phyloP scores from a whole-genome alignment of 2,113 vertebrate species.

The Tetraodon nigroviridis region DNA sequence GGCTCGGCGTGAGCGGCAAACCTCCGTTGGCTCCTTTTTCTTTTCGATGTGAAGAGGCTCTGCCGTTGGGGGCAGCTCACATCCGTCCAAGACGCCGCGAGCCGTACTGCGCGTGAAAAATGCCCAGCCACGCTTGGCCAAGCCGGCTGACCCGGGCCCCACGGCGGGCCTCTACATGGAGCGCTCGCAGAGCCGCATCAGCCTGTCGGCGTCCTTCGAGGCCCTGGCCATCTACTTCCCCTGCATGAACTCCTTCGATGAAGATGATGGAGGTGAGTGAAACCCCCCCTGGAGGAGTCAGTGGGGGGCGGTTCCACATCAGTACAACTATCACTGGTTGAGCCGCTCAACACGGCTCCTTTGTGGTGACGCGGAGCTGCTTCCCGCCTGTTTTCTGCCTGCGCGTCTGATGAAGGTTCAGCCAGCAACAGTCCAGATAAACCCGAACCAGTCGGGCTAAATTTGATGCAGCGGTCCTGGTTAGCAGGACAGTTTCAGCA shows the following conservation, averaged over 20 bases:
- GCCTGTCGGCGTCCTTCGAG: constrained; percentile 95
- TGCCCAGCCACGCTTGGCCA: constrained; percentile 93
- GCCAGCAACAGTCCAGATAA: too few species aligned
- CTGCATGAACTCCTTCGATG: constrained; percentile 98
- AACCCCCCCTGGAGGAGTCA: neutral
- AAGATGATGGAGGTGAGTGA: constrained; percentile 89
- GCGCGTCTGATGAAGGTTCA: too few species aligned
- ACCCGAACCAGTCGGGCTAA: too few species aligned
- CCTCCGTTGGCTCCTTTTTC: neutral
- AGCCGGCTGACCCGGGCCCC: constrained; percentile 81
- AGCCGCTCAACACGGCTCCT: too few species aligned
- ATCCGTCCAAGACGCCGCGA: constrained; percentile 94
- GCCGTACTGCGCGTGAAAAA: constrained; percentile 98
- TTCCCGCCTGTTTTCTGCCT: too few species aligned
- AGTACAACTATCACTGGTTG: too few species aligned
- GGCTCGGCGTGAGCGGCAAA: constrained; percentile 11
- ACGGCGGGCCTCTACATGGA: constrained; percentile 91
- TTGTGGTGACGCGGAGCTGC: too few species aligned
- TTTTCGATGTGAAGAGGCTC: constrained; percentile 52
- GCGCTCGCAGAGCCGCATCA: constrained; percentile 93
- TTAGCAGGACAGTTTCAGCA: too few species aligned
- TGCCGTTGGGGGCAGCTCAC: constrained; percentile 74
- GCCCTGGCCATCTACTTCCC: constrained; percentile 98
- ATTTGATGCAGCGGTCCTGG: too few species aligned
- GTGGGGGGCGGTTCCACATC: too few species aligned